Evolutionary conservation across 2,113 vertebrate species (phyloP).

Genomic region (Aleadryas rufinucha): DNA sequence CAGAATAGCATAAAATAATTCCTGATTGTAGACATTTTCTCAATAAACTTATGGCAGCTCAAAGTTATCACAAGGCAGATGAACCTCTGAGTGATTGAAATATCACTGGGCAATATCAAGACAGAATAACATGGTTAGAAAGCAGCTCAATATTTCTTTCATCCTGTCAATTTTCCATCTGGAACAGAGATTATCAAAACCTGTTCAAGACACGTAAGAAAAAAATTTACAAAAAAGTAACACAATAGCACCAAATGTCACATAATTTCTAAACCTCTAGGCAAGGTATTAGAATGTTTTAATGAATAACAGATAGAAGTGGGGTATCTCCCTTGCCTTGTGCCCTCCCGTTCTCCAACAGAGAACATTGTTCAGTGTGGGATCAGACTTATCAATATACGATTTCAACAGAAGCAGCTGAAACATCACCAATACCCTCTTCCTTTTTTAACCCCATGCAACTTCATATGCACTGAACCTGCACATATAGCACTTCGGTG

Average conservation of each 20-base stretch:
- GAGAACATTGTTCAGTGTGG: neutral
- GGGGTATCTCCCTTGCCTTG: neutral
- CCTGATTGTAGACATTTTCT: neutral
- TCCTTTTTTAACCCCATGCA: neutral
- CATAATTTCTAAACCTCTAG: neutral
- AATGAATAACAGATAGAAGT: neutral
- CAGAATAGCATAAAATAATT: neutral
- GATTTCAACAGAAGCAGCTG: neutral
- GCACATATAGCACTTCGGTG: rapidly evolving
- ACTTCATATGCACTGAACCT: neutral
- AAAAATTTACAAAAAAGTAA: neutral
- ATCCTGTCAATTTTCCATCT: neutral
- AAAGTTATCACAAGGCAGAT: neutral
- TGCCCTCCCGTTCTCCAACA: neutral
- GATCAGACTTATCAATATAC: neutral
- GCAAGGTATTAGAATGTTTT: neutral
- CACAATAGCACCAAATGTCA: neutral
- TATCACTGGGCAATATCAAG: neutral
- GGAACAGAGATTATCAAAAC: neutral
- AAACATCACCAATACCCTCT: neutral
- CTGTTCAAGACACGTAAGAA: neutral
- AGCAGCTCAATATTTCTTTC: neutral
- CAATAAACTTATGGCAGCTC: neutral
- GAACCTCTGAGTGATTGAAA: neutral
- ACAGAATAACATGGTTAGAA: neutral